Base-by-base conservation (phyloP, 2,888 invertebrate species). In the Leptinotarsa tumamoca region DNA sequence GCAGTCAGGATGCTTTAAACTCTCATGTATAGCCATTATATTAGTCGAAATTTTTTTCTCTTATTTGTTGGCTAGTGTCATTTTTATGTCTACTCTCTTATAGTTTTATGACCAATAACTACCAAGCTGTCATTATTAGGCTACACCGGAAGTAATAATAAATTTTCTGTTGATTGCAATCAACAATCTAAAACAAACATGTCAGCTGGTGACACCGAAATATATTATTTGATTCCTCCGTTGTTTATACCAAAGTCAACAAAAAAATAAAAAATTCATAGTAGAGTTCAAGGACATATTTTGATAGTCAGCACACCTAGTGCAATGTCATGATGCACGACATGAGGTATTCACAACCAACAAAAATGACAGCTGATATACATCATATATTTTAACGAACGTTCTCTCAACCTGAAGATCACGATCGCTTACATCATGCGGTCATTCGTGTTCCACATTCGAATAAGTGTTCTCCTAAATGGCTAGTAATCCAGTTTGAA, bases 321-420 rank as follows among this genome's bases (percentile, higher is more conserved):
- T 10, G 43, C 10, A 54, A 54, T 23, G 10, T 27, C 10, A 14
- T 27, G 61, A 61, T 27, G 10, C 61, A 61, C 27, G 27, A 27
- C 21, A 27, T 23, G 21, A 5, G 13, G 10, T 21, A 15, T 15
- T 33, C 7, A 27, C n/a, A 27, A 27, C 63, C 5, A 10, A n/a
- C 63, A 63, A 43, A n/a, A 27, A 63, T 33, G n/a, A 18, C 7
- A 17, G 27, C 33, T 43, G 43, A 33, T 63, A 33, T 10, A n/a
- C 43, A 61, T 15, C 14, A 27, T 17, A 61, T 13, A 43, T 63
- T 27, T 33, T n/a, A 43, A 63, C 63, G 13, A 63, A 63, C 33
- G 43, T 33, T 27, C 63, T 63, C 63, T n/a, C 33, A 63, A 63
- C 63, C 63, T 63, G 33, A 33, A 63, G 63, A 63, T 43, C 63